phyloP scores from a whole-genome alignment of 2,113 vertebrate genomes.

The Ameiurus melas region DNA sequence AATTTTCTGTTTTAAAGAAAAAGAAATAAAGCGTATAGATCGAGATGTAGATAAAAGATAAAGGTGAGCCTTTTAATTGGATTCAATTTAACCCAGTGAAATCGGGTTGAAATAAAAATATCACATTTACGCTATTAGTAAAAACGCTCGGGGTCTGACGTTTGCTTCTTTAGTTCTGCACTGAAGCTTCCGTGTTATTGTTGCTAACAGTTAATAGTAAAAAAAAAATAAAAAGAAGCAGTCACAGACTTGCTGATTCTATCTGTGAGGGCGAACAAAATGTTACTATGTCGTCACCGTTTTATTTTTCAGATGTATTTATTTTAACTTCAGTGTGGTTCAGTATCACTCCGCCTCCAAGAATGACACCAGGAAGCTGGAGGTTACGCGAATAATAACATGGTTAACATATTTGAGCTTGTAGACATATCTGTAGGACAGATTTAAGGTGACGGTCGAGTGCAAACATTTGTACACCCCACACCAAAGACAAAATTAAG shows the following conservation, averaged over 20 bases:
- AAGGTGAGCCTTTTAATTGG: conserved; percentile 32
- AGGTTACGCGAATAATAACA: not conserved
- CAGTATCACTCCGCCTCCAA: not conserved
- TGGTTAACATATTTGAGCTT: not conserved
- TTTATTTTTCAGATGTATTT: not conserved
- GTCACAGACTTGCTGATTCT: not conserved
- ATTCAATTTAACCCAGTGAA: conserved; percentile 17
- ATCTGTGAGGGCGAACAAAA: not conserved
- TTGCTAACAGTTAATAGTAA: not conserved
- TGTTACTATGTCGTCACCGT: not conserved
- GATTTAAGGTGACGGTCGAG: not conserved
- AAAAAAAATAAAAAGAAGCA: not conserved
- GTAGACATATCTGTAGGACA: not conserved
- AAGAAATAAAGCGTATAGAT: conserved; percentile 73
- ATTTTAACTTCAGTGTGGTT: not conserved
- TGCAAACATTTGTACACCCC: not conserved
- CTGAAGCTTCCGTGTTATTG: not conserved
- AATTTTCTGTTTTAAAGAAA: conserved; percentile 87
- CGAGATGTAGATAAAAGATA: conserved; percentile 45
- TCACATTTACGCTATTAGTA: not conserved
- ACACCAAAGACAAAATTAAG: not conserved
- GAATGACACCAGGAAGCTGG: not conserved
- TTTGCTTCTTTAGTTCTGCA: not conserved
- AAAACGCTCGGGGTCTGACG: not conserved
- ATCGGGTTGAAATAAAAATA: not conserved